These are phyloP conservation scores for Lophotriccus pileatus DNA, from an alignment of 2,797 vertebrate genomes.

Conservation along the genomic window DNA sequence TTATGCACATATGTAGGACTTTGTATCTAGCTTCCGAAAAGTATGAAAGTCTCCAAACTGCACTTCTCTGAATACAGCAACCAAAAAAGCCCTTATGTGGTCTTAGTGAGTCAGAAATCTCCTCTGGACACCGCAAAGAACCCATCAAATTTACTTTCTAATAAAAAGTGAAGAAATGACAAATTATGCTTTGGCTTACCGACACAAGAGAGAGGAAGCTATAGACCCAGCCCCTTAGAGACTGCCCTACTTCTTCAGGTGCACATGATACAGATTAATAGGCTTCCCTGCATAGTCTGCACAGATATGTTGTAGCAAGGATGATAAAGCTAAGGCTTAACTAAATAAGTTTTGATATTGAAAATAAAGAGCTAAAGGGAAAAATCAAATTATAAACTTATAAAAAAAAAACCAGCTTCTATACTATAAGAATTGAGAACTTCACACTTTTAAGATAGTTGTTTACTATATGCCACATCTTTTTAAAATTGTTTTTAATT, in stretches of 20 bases:
- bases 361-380: background rate
- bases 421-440: background rate
- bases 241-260: background rate
- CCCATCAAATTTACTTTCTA: background rate
- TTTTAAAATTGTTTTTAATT: background rate
- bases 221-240: background rate
- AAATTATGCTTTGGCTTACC: background rate
- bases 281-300: background rate
- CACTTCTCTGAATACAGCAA: background rate
- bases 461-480: background rate
- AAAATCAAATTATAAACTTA: background rate
- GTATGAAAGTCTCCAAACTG: background rate
- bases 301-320: background rate
- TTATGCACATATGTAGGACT: background rate
- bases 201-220: background rate
- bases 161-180: background rate
- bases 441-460: background rate
- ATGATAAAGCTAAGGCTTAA: background rate
- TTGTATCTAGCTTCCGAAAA: background rate
- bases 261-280: background rate
- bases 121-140: background rate
- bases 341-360: background rate
- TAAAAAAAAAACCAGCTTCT: background rate
- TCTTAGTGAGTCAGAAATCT: background rate
- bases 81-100: background rate